Evolutionary conservation across 2,888 invertebrate species (phyloP).

Genomic region (Trachelus stipa): DNA sequence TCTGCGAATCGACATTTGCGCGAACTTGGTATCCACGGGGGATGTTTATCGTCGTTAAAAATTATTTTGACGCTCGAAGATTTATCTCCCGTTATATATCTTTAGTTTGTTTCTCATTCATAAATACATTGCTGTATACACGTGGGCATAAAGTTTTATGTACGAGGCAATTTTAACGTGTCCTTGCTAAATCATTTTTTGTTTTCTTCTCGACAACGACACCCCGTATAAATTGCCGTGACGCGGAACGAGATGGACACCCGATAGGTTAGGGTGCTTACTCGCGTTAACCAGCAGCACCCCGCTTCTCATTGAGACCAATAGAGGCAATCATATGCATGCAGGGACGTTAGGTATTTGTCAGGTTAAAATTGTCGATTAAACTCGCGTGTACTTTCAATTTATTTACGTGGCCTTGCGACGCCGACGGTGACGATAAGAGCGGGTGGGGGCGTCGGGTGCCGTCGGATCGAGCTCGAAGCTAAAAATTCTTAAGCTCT

Average conservation of each 20-base stretch:
- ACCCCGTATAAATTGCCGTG: background rate
- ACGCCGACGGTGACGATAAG: background rate
- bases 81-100: background rate
- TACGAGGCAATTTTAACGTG: background rate
- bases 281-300: slow-evolving; percentile 39
- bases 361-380: slow-evolving; percentile 41
- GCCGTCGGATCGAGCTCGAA: background rate
- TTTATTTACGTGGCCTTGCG: slow-evolving; percentile 36
- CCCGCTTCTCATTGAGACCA: slow-evolving; percentile 52
- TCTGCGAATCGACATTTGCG: background rate
- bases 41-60: background rate
- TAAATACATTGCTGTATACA: background rate
- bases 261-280: slow-evolving; percentile 18
- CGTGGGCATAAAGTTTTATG: too few relatives aligned
- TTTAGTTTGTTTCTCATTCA: background rate
- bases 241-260: background rate
- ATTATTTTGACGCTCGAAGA: background rate
- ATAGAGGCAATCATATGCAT: slow-evolving; percentile 51
- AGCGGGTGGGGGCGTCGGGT: too few relatives aligned
- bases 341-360: slow-evolving; percentile 22
- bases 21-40: background rate
- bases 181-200: slow-evolving; percentile 1
- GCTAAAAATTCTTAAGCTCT: background rate
- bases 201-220: background rate
- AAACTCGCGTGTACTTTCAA: slow-evolving; percentile 44